Conservation (phyloP, 2,797 vertebrate genomes). For the Mormyrops boulengeri region DNA sequence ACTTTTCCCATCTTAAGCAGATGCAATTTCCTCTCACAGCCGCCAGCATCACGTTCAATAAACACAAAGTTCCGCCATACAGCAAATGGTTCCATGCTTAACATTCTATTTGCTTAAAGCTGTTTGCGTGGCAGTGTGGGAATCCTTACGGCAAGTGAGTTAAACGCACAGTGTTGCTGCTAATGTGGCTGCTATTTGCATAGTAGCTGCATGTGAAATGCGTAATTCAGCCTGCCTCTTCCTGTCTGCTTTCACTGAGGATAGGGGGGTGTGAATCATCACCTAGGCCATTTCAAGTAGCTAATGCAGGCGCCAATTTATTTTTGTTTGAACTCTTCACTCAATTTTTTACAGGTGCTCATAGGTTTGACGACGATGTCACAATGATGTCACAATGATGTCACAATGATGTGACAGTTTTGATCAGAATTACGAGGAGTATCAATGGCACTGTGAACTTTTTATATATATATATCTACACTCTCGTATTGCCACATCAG, state of each 20-base stretch:
- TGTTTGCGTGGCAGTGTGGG: background rate
- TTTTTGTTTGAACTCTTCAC: background rate
- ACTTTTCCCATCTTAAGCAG: conserved; percentile 11
- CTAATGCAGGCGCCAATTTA: background rate
- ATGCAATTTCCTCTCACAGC: conserved; percentile 2
- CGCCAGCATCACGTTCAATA: background rate
- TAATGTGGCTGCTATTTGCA: background rate
- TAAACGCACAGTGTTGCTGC: background rate
- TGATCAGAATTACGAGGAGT: background rate
- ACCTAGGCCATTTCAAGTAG: background rate
- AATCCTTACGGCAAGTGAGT: background rate
- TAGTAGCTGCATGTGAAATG: background rate
- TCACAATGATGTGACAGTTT: background rate
- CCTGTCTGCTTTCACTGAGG: background rate
- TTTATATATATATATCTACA: background rate
- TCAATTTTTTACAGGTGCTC: background rate
- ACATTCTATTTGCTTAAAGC: conserved; percentile 14
- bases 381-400: too few species aligned
- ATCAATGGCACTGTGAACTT: background rate
- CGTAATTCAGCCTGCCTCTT: background rate
- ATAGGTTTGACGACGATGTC: background rate
- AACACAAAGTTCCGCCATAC: background rate
- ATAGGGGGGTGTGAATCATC: background rate
- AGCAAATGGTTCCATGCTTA: background rate
- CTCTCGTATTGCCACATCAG: background rate